Evolutionary conservation across 2,797 vertebrate species (phyloP).

Genomic region (Micrastur ruficollis): DNA sequence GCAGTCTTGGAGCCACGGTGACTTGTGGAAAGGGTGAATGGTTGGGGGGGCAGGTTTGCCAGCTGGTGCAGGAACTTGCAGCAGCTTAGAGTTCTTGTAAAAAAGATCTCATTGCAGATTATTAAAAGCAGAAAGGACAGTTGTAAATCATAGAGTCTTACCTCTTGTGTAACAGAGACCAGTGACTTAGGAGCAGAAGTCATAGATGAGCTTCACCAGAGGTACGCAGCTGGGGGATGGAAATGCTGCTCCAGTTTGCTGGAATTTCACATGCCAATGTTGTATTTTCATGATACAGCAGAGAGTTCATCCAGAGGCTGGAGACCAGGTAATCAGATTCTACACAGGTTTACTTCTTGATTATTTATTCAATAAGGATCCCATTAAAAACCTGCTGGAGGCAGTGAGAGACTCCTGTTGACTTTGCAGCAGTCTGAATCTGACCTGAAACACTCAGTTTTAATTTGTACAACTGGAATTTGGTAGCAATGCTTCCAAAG

Average conservation of each 20-base stretch:
- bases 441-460: neutral
- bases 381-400: neutral
- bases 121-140: neutral
- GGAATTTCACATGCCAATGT: neutral
- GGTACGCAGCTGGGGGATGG: neutral
- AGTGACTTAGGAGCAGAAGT: neutral
- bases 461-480: neutral
- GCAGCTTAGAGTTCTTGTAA: neutral
- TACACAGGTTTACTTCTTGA: neutral
- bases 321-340: conserved; percentile 28
- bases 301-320: conserved; percentile 2
- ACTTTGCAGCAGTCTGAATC: neutral
- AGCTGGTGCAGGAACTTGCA: neutral
- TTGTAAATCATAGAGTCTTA: neutral
- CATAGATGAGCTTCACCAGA: neutral
- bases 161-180: neutral
- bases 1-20: neutral
- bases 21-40: neutral
- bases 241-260: neutral
- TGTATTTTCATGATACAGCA: neutral
- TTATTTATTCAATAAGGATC: conserved; percentile 29
- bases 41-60: neutral
- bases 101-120: neutral
- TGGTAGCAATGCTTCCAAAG: neutral
- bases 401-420: neutral